These are phyloP conservation scores for Xyliphius kryptos DNA, from an alignment of 2,113 vertebrate genomes.

Conservation along the genomic window DNA sequence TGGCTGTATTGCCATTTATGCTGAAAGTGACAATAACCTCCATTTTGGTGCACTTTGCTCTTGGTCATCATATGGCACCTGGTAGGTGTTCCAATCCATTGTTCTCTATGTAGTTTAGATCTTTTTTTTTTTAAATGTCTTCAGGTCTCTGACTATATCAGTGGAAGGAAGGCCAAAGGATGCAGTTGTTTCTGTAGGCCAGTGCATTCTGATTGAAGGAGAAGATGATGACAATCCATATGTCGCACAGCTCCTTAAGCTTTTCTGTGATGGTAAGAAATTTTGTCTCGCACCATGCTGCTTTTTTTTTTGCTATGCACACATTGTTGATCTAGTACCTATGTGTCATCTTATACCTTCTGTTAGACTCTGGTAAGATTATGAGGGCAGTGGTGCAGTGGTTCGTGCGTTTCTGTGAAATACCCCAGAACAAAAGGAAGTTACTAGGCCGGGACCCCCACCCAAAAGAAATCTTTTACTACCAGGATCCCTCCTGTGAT, in stretches of 20 bases:
- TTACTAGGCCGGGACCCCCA: conserved; percentile 69
- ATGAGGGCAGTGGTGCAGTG: conserved; percentile 82
- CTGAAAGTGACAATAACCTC: too few relatives aligned
- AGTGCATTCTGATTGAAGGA: conserved; percentile 80
- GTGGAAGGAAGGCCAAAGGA: conserved; percentile 51
- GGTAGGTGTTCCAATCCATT: too few relatives aligned
- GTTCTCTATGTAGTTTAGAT: too few relatives aligned
- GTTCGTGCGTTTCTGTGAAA: conserved; percentile 74
- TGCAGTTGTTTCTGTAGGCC: conserved; percentile 59
- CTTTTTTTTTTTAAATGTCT: background rate
- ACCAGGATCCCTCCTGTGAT: conserved; percentile 63
- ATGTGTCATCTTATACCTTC: too few relatives aligned
- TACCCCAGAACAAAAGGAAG: conserved; percentile 66
- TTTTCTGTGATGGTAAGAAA: conserved; percentile 79
- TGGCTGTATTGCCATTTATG: too few relatives aligned
- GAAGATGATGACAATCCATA: conserved; percentile 72
- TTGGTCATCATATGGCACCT: too few relatives aligned
- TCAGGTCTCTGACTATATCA: conserved; percentile 72
- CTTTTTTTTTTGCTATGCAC: too few relatives aligned
- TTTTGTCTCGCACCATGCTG: too few relatives aligned
- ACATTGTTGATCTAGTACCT: too few relatives aligned
- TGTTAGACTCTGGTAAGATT: conserved; percentile 52
- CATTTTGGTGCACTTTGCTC: too few relatives aligned
- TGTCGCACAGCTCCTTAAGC: conserved; percentile 73
- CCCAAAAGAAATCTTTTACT: conserved; percentile 80